A percentile compares a stretch with the other conserved stretches of the same genome.
These are phyloP conservation scores for Cantharis flavilabris DNA, from an alignment of 2,888 invertebrate genomes.

Conservation along the genomic window DNA sequence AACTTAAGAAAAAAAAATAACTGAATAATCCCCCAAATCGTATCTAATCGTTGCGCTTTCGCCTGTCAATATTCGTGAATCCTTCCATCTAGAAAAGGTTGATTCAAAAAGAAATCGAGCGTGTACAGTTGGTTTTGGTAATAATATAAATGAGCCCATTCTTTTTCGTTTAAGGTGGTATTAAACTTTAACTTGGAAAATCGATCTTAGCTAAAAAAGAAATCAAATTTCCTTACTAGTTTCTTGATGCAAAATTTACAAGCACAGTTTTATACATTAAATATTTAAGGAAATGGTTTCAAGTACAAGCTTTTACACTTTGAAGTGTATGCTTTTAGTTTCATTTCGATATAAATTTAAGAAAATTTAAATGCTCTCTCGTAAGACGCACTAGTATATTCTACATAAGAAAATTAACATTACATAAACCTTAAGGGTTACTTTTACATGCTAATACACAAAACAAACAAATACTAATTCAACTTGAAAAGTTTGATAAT, in stretches of 20 bases:
- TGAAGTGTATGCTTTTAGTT: constrained; percentile 18
- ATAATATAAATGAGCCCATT: constrained; percentile 9
- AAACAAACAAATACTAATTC: neutral
- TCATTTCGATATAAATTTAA: neutral
- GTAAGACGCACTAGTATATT: neutral
- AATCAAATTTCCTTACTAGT: neutral
- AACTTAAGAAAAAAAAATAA: neutral
- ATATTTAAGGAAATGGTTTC: constrained; percentile 19
- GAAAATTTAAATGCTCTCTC: neutral
- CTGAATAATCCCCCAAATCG: constrained; percentile 1
- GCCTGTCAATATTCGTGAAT: constrained; percentile 21
- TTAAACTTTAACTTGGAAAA: neutral
- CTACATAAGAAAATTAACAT: neutral
- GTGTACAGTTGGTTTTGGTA: constrained; percentile 6
- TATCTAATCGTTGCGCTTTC: constrained; percentile 20
- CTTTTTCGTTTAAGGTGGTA: constrained; percentile 4
- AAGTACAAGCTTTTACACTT: constrained; percentile 22
- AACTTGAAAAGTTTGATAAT: too few relatives aligned
- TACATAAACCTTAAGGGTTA: neutral
- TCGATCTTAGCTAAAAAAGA: neutral
- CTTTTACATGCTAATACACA: neutral
- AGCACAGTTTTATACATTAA: constrained; percentile 18
- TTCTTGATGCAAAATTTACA: constrained; percentile 7
- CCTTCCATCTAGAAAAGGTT: constrained; percentile 20
- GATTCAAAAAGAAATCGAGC: constrained; percentile 10